Evolutionary conservation across 2,113 vertebrate genomes (phyloP), one percentile per base, ranked within the genome.

Genomic region (Actinemys pallida): DNA sequence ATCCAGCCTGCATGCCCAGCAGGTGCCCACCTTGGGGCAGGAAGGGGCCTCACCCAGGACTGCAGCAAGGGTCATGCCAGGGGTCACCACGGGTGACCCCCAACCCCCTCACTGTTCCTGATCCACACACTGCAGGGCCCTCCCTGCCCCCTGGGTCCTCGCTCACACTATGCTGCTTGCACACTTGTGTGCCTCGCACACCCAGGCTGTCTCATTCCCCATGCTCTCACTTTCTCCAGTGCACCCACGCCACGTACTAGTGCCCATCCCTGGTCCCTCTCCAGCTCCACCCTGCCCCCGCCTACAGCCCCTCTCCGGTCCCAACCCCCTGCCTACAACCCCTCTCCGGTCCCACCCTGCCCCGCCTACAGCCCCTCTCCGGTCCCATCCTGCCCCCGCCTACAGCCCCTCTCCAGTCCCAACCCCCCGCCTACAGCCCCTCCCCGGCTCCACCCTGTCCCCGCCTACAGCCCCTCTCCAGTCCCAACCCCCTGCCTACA

Each of bases 241-340:
- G 62, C 62, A 31, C 31, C 31, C 62, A 65, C 14, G 13, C 12
- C 59, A 31, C 1, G 2, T 62, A 6, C 29, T 62, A 62, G 59
- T 31, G 29, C 6, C 14, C 14, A 35, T 35, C 14, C 59, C 31
- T 65, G 59, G 31, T 56, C 59, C 31, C 59, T 31, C 39, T 29
- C 76, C 76, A 27, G 39, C 72, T 35, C 35, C 52, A 49, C n/a
- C 75, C 75, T 7, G 16, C 75, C 19, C n/a, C n/a, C 11, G 5
- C 75, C 75, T 24, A 13, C n/a, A 20, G 19, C 52, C 11, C 57
- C 57, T 31, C 57, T 59, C 2, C 29, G 35, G 59, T 29, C 59
- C 59, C 29, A 17, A 25, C 59, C 45, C 3, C 0, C 47, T 1
- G 0, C 5, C 47, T 56, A 45, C 8, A 2, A 19, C 50, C 10